These are phyloP conservation scores for Emydoidea blandingii DNA, from an alignment of 2,797 vertebrate genomes.

Conservation along the genomic window DNA sequence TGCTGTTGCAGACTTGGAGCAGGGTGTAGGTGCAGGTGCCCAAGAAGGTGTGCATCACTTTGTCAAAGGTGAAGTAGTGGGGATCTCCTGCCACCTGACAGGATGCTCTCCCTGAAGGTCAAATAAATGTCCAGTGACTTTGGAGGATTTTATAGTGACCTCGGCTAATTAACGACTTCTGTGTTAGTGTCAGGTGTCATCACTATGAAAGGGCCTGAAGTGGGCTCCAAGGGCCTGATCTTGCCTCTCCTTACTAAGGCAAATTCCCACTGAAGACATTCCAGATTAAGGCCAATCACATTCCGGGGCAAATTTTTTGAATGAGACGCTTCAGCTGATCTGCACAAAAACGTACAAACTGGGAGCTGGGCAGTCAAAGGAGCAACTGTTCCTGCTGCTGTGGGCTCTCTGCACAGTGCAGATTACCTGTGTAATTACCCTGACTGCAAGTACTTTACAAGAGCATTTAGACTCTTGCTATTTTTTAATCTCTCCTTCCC, in stretches of 20 bases:
- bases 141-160: not conserved
- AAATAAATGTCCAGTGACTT: not conserved
- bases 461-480: not conserved
- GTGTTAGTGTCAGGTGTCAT: not conserved
- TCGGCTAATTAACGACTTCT: not conserved
- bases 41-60: slow-evolving; percentile 77
- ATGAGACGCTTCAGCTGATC: not conserved
- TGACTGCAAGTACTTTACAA: too few relatives aligned
- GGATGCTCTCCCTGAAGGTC: slow-evolving; percentile 60
- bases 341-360: not conserved
- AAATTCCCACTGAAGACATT: not conserved
- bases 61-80: slow-evolving; percentile 81
- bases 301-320: not conserved
- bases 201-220: not conserved
- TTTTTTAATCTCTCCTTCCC: not conserved
- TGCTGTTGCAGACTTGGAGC: slow-evolving; percentile 58
- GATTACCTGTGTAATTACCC: not conserved
- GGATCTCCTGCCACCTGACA: slow-evolving; percentile 78
- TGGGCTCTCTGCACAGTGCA: not conserved
- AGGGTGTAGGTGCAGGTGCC: slow-evolving; percentile 80
- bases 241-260: not conserved
- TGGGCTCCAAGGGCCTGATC: not conserved
- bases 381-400: not conserved
- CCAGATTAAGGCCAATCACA: not conserved
- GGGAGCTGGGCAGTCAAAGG: not conserved